Percentiles rank a stretch among this genome's conserved stretches.
phyloP scores from a whole-genome alignment of 2,888 invertebrate species.

The Thecocarcelia acutangulata region DNA sequence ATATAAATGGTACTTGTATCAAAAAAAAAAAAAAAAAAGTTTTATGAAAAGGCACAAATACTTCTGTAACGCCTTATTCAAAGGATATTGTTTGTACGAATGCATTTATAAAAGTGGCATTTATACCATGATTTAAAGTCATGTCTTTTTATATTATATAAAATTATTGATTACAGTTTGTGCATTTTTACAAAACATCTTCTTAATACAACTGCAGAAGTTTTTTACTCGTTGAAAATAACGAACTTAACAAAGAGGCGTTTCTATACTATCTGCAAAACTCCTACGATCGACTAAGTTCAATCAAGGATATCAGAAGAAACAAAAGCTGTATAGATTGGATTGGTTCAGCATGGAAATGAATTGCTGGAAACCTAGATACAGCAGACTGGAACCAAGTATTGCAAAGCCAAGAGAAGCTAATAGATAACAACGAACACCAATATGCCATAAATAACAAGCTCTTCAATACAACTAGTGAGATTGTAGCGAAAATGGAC shows the following conservation, averaged over 20 bases:
- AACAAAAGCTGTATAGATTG: background rate
- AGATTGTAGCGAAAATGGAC: background rate
- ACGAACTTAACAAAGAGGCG: background rate
- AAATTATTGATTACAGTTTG: too few relatives aligned
- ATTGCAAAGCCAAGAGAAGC: background rate
- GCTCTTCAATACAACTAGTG: background rate
- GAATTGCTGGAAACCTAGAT: background rate
- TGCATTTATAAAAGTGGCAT: too few relatives aligned
- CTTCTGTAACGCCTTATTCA: too few relatives aligned
- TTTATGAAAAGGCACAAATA: too few relatives aligned
- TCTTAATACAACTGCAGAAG: background rate
- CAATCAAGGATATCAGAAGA: background rate
- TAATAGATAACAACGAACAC: background rate
- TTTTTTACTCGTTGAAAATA: background rate
- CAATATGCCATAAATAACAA: constrained; percentile 5
- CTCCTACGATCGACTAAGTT: background rate
- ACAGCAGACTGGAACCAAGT: background rate
- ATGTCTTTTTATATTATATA: too few relatives aligned
- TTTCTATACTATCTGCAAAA: background rate
- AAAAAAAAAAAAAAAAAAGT: too few relatives aligned
- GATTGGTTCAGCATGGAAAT: background rate
- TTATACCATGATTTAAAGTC: too few relatives aligned
- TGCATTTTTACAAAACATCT: too few relatives aligned
- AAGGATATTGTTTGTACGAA: too few relatives aligned
- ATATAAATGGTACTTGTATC: too few relatives aligned